Conservation (phyloP, 2,888 invertebrate genomes). For the Noctua pronuba region DNA sequence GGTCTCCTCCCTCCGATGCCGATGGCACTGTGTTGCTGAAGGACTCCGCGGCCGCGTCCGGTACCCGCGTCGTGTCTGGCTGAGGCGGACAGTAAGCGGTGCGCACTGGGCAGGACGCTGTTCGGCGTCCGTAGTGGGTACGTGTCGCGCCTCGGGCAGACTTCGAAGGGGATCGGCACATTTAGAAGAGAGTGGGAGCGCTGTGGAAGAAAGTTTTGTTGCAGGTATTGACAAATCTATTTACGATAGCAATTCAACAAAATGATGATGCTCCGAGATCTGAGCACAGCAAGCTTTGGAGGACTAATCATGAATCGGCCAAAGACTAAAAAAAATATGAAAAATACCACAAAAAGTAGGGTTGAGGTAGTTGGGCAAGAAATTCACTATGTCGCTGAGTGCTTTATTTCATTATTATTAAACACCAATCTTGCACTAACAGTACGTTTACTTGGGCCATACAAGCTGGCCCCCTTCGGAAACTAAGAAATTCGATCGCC, state of each 20-base stretch:
- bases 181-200: background rate
- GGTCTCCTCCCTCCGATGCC: conserved; percentile 64
- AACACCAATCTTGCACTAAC: background rate
- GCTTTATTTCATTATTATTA: too few species aligned
- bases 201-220: conserved; percentile 1
- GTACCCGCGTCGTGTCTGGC: background rate
- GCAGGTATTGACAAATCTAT: background rate
- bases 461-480: background rate
- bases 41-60: conserved; percentile 49
- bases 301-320: background rate
- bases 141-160: conserved; percentile 35
- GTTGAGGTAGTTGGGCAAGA: background rate
- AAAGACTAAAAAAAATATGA: too few species aligned
- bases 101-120: conserved; percentile 8
- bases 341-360: too few species aligned
- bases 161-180: background rate
- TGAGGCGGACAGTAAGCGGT: conserved; percentile 1
- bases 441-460: too few species aligned
- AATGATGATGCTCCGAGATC: background rate
- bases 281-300: background rate
- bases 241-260: background rate
- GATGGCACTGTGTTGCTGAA: conserved; percentile 34
- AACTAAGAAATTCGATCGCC: background rate
- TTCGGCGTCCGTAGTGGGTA: conserved; percentile 22
- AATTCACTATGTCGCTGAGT: background rate